These are phyloP conservation scores for Halcyon leucocephala DNA, from an alignment of 2,797 vertebrate genomes.

Conservation along the genomic window DNA sequence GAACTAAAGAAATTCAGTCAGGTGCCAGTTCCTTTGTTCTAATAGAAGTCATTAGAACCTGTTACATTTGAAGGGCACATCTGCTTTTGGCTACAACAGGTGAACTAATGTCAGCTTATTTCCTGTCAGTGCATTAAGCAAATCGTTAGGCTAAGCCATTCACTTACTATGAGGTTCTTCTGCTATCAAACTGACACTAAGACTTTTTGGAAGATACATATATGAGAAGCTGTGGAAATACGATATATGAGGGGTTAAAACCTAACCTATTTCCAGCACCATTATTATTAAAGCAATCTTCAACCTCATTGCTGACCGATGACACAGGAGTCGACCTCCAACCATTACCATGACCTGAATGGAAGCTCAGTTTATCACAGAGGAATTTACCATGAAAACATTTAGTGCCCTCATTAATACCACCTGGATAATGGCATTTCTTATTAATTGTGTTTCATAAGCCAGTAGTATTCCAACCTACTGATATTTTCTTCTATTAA, in stretches of 20 bases:
- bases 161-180: neutral
- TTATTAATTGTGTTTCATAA: neutral
- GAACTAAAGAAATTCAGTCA: neutral
- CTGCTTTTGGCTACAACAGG: neutral
- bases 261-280: neutral
- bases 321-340: neutral
- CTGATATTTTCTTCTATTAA: neutral
- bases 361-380: neutral
- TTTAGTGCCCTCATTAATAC: neutral
- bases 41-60: neutral
- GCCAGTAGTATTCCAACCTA: neutral
- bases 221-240: neutral
- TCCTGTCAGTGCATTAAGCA: neutral
- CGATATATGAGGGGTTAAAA: neutral
- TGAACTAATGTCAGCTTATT: neutral
- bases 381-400: neutral
- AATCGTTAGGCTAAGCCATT: neutral
- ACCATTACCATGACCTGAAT: neutral
- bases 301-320: neutral
- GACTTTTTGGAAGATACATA: neutral
- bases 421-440: neutral
- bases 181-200: neutral
- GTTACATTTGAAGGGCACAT: conserved; percentile 13
- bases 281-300: neutral
- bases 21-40: neutral